Evolutionary conservation across 2,888 invertebrate genomes (phyloP).

Genomic region (Caradrina clavipalpis): DNA sequence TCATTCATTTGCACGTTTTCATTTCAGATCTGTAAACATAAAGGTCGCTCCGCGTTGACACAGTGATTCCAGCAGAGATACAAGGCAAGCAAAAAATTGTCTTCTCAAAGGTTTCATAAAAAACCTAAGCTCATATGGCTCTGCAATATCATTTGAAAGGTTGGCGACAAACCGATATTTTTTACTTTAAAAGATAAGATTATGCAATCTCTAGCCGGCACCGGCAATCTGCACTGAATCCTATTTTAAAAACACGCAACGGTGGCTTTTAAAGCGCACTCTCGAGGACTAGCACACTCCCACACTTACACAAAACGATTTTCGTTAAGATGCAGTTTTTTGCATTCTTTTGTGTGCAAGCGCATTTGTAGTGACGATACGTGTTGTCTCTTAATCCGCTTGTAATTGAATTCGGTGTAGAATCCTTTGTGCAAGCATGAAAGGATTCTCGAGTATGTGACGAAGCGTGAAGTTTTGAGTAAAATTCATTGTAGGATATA

Average conservation of each 20-base stretch:
- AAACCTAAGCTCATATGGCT: slow-evolving; percentile 75
- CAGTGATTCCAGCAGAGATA: slow-evolving; percentile 57
- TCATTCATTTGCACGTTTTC: slow-evolving; percentile 74
- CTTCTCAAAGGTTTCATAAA: slow-evolving; percentile 63
- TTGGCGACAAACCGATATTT: slow-evolving; percentile 76
- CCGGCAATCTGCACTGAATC: slow-evolving; percentile 85
- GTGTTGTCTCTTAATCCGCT: slow-evolving; percentile 83
- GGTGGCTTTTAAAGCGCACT: slow-evolving; percentile 84
- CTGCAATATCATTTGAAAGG: slow-evolving; percentile 82
- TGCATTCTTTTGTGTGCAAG: slow-evolving; percentile 76
- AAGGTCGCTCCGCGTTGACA: slow-evolving; percentile 58
- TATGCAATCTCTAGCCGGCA: slow-evolving; percentile 76
- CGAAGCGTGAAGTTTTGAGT: slow-evolving; percentile 20
- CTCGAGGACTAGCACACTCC: slow-evolving; percentile 80
- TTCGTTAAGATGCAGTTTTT: slow-evolving; percentile 79
- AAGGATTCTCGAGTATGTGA: slow-evolving; percentile 54
- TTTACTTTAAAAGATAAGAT: slow-evolving; percentile 83
- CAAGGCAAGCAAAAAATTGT: slow-evolving; percentile 60
- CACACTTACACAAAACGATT: slow-evolving; percentile 84
- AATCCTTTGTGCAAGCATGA: slow-evolving; percentile 62
- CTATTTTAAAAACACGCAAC: slow-evolving; percentile 88
- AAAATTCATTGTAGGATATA: slow-evolving; percentile 14
- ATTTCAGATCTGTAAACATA: slow-evolving; percentile 68
- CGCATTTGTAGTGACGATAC: slow-evolving; percentile 73
- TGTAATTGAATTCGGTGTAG: slow-evolving; percentile 77